Evolutionary conservation across 2,888 invertebrate species (phyloP).

Genomic region (Leuctra nigra): DNA sequence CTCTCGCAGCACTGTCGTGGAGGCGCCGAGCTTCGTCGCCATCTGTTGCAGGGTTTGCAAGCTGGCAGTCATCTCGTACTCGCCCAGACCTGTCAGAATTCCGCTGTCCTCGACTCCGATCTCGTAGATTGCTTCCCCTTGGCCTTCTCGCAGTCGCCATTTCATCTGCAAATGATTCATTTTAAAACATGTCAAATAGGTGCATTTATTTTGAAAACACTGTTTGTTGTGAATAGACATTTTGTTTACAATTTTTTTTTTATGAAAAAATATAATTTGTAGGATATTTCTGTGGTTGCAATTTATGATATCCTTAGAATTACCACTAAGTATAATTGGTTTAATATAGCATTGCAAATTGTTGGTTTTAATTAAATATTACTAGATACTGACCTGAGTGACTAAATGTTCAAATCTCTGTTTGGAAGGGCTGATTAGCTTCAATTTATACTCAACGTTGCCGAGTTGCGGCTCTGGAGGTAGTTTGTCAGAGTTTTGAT

Average conservation of each 20-base stretch:
- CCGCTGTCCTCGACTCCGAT: conserved; percentile 92
- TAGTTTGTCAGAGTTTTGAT: conserved; percentile 42
- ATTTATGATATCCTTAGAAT: too few relatives aligned
- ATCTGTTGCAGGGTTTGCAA: conserved; percentile 78
- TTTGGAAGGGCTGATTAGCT: conserved; percentile 85
- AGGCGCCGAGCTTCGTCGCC: conserved; percentile 82
- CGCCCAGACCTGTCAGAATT: conserved; percentile 73
- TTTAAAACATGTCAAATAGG: too few relatives aligned
- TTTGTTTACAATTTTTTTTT: too few relatives aligned
- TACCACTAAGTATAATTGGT: too few relatives aligned
- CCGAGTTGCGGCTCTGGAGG: conserved; percentile 92
- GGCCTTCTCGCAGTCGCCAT: conserved; percentile 93
- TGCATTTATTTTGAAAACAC: too few relatives aligned
- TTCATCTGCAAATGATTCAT: conserved; percentile 64
- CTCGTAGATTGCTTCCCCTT: conserved; percentile 96
- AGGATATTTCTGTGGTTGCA: too few relatives aligned
- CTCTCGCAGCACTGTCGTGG: conserved; percentile 65
- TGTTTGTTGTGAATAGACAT: too few relatives aligned
- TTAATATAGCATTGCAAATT: too few relatives aligned
- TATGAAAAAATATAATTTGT: too few relatives aligned
- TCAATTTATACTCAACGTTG: conserved; percentile 94
- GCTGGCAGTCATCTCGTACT: conserved; percentile 79
- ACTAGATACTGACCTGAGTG: conserved; percentile 62
- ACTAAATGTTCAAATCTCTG: conserved; percentile 92
- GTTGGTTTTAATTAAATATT: too few relatives aligned